These are phyloP conservation scores for Peucedramus taeniatus DNA, from an alignment of 2,113 vertebrate genomes.

Conservation along the genomic window DNA sequence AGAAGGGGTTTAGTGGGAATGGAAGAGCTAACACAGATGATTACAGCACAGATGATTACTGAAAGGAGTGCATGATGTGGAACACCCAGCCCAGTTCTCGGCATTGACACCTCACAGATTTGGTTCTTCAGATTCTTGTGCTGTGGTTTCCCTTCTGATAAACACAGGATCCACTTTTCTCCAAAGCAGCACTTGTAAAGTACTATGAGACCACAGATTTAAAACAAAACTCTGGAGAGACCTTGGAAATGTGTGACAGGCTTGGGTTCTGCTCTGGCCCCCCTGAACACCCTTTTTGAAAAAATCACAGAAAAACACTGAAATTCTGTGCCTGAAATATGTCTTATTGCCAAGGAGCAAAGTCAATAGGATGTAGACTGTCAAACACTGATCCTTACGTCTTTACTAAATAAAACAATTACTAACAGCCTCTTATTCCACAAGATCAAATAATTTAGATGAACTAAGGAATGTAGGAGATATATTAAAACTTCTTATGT, in stretches of 20 bases:
- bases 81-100: background rate
- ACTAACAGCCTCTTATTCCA: background rate
- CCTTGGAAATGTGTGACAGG: fast-evolving
- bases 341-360: background rate
- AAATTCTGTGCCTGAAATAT: background rate
- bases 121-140: background rate
- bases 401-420: background rate
- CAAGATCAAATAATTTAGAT: background rate
- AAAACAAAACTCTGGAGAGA: background rate
- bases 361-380: background rate
- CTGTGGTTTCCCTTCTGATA: background rate
- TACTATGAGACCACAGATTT: background rate
- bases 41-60: background rate
- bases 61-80: fast-evolving
- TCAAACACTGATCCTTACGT: background rate
- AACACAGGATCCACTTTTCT: background rate
- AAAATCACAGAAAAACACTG: background rate
- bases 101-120: background rate
- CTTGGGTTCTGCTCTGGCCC: background rate
- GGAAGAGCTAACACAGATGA: background rate
- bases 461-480: background rate
- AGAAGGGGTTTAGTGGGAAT: background rate
- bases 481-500: background rate
- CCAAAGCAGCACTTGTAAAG: background rate
- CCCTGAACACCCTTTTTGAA: background rate